Percentiles rank a stretch among this genome's conserved stretches.
Evolutionary conservation across 1,140 invertebrate genomes (phyloP).

Genomic region (Mya arenaria): DNA sequence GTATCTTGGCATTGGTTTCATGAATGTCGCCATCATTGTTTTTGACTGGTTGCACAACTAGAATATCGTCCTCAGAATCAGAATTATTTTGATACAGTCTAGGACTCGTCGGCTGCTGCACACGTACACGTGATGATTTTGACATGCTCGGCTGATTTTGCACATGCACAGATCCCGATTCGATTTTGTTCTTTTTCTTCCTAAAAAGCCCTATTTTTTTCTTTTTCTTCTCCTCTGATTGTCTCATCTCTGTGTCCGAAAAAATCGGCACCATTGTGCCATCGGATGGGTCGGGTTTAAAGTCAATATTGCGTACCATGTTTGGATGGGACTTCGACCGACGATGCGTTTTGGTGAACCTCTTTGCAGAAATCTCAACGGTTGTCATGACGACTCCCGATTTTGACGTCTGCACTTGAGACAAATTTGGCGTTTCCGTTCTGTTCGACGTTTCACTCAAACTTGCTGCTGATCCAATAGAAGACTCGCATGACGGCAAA

Average conservation of each 20-base stretch:
- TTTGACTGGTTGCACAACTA: background rate
- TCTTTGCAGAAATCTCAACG: conserved; percentile 23
- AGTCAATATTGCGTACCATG: background rate
- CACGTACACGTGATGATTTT: too few species aligned
- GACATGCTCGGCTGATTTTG: too few species aligned
- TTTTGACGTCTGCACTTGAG: conserved; percentile 31
- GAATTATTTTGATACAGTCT: too few species aligned
- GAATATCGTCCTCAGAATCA: background rate
- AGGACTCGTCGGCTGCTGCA: too few species aligned
- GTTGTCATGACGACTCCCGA: conserved; percentile 27
- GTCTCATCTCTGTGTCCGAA: conserved; percentile 34
- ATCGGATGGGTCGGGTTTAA: background rate
- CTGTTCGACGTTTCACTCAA: background rate
- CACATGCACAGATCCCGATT: too few species aligned
- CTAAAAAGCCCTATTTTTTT: conserved; percentile 20
- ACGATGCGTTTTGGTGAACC: conserved; percentile 20
- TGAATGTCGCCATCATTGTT: background rate
- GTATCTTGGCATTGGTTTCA: background rate
- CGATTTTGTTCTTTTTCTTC: background rate
- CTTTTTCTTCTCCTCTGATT: background rate
- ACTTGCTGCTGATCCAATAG: background rate
- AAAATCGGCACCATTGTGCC: conserved; percentile 39
- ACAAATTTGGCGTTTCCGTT: background rate
- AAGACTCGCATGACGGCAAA: background rate
- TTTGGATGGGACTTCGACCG: conserved; percentile 44